These are phyloP conservation scores for Bibio marci DNA, from an alignment of 2,888 invertebrate species.

Conservation along the genomic window DNA sequence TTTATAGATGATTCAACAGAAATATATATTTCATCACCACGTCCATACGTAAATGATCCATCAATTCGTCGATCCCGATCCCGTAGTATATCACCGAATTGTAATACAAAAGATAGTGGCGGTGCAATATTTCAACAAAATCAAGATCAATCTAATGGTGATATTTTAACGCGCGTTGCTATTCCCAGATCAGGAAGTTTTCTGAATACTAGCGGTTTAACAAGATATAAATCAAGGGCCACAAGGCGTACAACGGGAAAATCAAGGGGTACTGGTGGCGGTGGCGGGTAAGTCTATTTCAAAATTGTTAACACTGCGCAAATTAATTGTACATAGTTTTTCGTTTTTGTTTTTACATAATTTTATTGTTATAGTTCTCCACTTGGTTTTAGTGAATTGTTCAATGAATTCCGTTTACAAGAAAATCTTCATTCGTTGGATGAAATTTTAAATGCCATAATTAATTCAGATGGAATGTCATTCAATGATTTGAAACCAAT, in stretches of 20 bases:
- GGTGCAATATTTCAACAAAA: constrained; percentile 16
- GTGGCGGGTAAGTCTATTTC: background rate
- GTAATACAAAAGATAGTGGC: background rate
- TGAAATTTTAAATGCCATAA: constrained; percentile 73
- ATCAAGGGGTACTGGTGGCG: constrained; percentile 17
- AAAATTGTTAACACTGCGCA: background rate
- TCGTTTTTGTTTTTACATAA: background rate
- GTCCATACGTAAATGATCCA: too few relatives aligned
- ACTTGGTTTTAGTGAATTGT: constrained; percentile 70
- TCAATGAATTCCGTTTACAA: constrained; percentile 73
- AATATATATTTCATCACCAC: too few relatives aligned
- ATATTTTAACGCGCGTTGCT: constrained; percentile 70
- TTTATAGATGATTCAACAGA: too few relatives aligned
- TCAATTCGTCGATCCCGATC: too few relatives aligned
- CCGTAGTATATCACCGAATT: background rate
- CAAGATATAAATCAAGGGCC: constrained; percentile 49
- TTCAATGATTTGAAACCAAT: constrained; percentile 84
- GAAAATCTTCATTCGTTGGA: constrained; percentile 78
- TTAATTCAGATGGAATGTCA: constrained; percentile 83
- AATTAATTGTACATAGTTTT: background rate
- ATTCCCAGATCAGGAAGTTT: constrained; percentile 76
- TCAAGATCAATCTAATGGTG: constrained; percentile 44
- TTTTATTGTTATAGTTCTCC: constrained; percentile 45
- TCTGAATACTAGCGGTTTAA: constrained; percentile 60
- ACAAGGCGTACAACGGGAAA: constrained; percentile 23